Conservation (phyloP, 2,113 vertebrate species). For the Pollachius pollachius region DNA sequence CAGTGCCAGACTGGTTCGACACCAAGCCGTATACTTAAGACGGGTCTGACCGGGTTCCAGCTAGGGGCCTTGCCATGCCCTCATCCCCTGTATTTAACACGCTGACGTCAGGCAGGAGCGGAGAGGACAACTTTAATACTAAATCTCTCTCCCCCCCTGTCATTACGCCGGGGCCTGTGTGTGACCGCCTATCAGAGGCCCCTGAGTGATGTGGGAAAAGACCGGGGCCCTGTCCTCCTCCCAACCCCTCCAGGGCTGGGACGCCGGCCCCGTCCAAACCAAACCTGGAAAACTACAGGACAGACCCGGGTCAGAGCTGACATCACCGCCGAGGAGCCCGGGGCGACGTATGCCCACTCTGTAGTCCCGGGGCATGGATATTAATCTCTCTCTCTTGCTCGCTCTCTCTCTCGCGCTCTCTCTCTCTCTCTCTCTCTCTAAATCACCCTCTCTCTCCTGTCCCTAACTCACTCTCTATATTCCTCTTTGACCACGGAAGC, state of each 20-base stretch:
- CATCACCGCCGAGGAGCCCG: constrained; percentile 62
- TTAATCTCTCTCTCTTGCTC: constrained; percentile 61
- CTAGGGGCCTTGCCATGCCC: constrained; percentile 61
- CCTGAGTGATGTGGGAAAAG: constrained; percentile 77
- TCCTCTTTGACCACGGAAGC: constrained; percentile 43
- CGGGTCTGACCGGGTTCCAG: constrained; percentile 55
- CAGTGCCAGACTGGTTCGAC: constrained; percentile 3
- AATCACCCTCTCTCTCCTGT: background rate
- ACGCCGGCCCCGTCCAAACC: constrained; percentile 71
- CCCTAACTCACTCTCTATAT: background rate
- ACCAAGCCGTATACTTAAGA: constrained; percentile 61
- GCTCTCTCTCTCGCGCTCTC: constrained; percentile 2
- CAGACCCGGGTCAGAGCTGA: constrained; percentile 61
- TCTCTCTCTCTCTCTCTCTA: background rate
- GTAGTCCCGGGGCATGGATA: constrained; percentile 65
- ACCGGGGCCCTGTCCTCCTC: constrained; percentile 61
- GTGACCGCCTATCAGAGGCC: constrained; percentile 75
- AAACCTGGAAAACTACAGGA: constrained; percentile 71
- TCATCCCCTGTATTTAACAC: constrained; percentile 73
- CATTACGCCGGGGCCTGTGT: constrained; percentile 68
- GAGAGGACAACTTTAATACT: constrained; percentile 74
- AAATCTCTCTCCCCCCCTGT: constrained; percentile 74
- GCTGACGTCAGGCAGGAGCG: constrained; percentile 71
- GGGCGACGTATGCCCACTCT: constrained; percentile 71
- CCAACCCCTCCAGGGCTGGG: constrained; percentile 59